Percentiles rank a stretch among this genome's conserved stretches.
These are phyloP conservation scores for Sphaerophoria rueppellii DNA, from an alignment of 2,888 invertebrate species.

Conservation along the genomic window DNA sequence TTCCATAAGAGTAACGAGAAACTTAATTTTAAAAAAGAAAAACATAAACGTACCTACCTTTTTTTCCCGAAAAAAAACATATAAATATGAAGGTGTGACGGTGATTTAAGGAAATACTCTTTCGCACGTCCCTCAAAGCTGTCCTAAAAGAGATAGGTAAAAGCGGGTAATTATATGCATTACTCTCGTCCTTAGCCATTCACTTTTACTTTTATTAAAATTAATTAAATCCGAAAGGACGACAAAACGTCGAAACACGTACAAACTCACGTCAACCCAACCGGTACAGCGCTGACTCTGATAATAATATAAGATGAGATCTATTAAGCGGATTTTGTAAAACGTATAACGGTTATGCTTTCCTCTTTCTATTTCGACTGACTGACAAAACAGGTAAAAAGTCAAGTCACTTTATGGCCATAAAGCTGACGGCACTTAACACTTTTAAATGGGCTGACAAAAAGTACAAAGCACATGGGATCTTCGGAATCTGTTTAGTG, in stretches of 20 bases:
- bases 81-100: not conserved
- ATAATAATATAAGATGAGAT: conserved; percentile 7
- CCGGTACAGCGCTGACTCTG: conserved; percentile 7
- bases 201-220: conserved; percentile 27
- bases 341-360: conserved; percentile 38
- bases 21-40: conserved; percentile 17
- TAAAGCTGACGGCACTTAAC: conserved; percentile 70
- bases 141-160: not conserved
- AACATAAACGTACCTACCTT: not conserved
- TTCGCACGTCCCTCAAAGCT: conserved; percentile 40
- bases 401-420: conserved; percentile 65
- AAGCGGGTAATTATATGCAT: conserved; percentile 53
- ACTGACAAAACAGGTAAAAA: conserved; percentile 65
- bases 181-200: conserved; percentile 41
- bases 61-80: no score
- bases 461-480: conserved; percentile 28
- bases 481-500: not conserved
- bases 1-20: not conserved
- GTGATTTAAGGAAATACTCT: not conserved
- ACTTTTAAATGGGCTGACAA: conserved; percentile 56
- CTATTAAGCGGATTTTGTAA: conserved; percentile 62
- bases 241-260: conserved; percentile 16
- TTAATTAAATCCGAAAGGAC: conserved; percentile 42
- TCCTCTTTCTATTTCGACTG: no score
- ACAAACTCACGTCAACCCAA: not conserved